Evolutionary conservation across 1,140 invertebrate genomes (phyloP).

Genomic region (Hestina assimilis): DNA sequence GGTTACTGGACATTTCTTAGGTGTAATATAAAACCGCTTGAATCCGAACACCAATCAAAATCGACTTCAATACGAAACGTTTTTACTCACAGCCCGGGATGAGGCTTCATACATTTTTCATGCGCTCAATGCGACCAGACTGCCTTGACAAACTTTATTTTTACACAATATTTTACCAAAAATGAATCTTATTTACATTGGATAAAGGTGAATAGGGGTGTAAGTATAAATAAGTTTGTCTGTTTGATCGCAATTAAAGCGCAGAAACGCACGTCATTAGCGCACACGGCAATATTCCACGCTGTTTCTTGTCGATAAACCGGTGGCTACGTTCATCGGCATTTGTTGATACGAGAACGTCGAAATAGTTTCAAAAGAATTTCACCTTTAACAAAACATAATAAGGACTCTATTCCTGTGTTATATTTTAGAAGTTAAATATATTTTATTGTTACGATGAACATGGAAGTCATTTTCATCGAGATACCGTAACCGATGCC

Average conservation of each 20-base stretch:
- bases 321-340: conserved; percentile 39
- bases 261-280: conserved; percentile 72
- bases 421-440: background rate
- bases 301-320: conserved; percentile 60
- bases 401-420: background rate
- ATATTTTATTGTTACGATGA: conserved; percentile 15
- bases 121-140: conserved; percentile 50
- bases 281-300: conserved; percentile 72
- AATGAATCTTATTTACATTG: conserved; percentile 25
- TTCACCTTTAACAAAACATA: background rate
- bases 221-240: conserved; percentile 44
- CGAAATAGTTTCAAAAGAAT: conserved; percentile 1
- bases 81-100: conserved; percentile 52
- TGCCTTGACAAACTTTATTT: conserved; percentile 33
- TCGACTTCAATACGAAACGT: conserved; percentile 50
- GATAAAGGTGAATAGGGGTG: conserved; percentile 14
- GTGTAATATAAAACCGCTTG: conserved; percentile 56
- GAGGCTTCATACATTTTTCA: conserved; percentile 72
- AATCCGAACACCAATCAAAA: conserved; percentile 63
- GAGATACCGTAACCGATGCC: conserved; percentile 56
- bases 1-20: conserved; percentile 32
- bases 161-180: conserved; percentile 2
- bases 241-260: conserved; percentile 72
- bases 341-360: conserved; percentile 16
- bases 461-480: conserved; percentile 52